Evolutionary conservation across 2,113 vertebrate species (phyloP), one percentile per base, ranked within the genome.

Genomic region (Campylomormyrus tamandua): DNA sequence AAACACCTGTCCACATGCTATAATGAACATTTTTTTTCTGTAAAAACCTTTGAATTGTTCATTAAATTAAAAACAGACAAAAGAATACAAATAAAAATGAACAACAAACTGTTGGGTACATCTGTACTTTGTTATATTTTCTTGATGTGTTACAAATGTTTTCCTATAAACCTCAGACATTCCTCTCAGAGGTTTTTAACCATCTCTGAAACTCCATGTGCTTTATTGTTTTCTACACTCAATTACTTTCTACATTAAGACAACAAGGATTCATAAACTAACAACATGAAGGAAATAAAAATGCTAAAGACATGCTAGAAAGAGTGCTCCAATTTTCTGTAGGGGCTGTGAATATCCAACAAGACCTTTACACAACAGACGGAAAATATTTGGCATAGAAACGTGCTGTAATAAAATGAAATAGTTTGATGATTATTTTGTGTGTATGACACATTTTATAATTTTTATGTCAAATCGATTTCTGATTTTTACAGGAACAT

Each of bases 131-230:
- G 83, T 86, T 86, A 86, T 49, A 48, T 48, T 86, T 86, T 31
- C 45, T 86, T n/a, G n/a, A 49, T 86, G 83, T 49, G 45, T 48
- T 86, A 86, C 83, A 86, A 50, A 86, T 86, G 83, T 49, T 86
- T 48, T 27, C 46, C 24, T 24, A 45, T 11, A 27, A 49, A 27
- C 11, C 83, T 11, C 45, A 86, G n/a, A 27, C 48, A 15, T 85
- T 85, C 45, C 45, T 27, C 46, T 77, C 70, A 74, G 70, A 74
- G 13, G 31, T 0, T 77, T 35, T 77, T 48, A 85, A 85, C 83
- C 45, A 85, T 39, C 70, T 39, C 39, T 19, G 35, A 80, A 39
- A 42, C 11, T 80, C 35, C 45, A 84, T 80, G 31, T 42, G 35
- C 15, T 80, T 10, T 27, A 86, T n/a, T 86, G 5, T 86, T 86